Base-by-base conservation (phyloP, 2,888 invertebrate species). In the Ophion slaviceki region DNA sequence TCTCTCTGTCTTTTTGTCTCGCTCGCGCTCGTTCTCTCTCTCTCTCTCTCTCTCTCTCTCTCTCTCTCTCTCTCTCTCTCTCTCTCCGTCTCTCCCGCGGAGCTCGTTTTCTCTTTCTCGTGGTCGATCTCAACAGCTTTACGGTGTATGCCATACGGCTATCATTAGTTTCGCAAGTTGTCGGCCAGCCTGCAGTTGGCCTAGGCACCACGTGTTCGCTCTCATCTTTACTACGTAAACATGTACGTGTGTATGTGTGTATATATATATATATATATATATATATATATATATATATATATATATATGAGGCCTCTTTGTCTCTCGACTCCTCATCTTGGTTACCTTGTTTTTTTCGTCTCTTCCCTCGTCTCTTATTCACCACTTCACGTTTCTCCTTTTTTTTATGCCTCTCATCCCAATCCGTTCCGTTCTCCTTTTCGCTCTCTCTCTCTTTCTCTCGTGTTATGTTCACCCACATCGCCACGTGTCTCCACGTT, bases 131-230 rank as follows among this genome's bases (percentile, higher is more conserved):
- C 67, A 36, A 77, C 47, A 70, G 57, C 47, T 71, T 83, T 80
- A 74, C 74, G 61, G 74, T 47, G 28, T 72, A 20, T 32, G 76
- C 24, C 76, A 76, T 76, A 53, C 67, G 75, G 68, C 81, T 74
- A 79, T 79, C 85, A 82, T 79, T 84, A 80, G 80, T 87, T 80
- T 82, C 84, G 84, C 85, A 71, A 77, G 68, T 79, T 71, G 71
- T 82, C 66, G 84, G 83, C 82, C 82, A 85, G 83, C 86, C 32
- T 32, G 88, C 89, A 87, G 89, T 90, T 89, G 89, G 90, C 89
- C 90, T 89, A 91, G 88, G 89, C 89, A 89, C 90, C 91, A 91
- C 91, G 91, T 90, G 91, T 89, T 88, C 77, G 68, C 76, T 62
- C 76, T 61, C 62, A 45, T 75, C 59, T 76, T 72, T 24, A 53